These are phyloP conservation scores for Netelia fuscicornis DNA, from an alignment of 2,888 invertebrate genomes.

Conservation along the genomic window DNA sequence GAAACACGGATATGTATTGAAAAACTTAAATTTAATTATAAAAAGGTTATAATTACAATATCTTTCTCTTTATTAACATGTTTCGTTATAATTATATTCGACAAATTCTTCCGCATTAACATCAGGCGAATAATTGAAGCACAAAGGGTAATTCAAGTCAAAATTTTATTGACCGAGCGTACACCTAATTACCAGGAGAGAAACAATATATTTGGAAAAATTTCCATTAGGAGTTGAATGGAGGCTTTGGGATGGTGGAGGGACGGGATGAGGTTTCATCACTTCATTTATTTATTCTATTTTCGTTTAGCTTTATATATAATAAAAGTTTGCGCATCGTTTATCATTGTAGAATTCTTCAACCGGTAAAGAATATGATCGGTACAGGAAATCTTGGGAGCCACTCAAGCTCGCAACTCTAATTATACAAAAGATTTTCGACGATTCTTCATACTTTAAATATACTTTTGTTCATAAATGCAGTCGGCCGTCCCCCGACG, in stretches of 20 bases:
- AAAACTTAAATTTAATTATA: background rate
- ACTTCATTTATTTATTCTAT: conserved; percentile 70
- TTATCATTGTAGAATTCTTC: conserved; percentile 64
- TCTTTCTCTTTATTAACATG: background rate
- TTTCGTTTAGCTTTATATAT: conserved; percentile 35
- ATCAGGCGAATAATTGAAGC: conserved; percentile 46
- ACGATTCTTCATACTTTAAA: conserved; percentile 66
- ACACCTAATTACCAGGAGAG: conserved; percentile 52
- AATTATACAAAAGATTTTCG: conserved; percentile 71
- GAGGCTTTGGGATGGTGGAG: conserved; percentile 82
- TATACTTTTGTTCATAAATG: conserved; percentile 68
- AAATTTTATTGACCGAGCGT: conserved; percentile 61
- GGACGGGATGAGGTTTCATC: conserved; percentile 75
- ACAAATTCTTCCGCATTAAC: conserved; percentile 23
- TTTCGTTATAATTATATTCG: conserved; percentile 4
- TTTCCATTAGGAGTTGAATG: conserved; percentile 56
- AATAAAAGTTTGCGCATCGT: conserved; percentile 44
- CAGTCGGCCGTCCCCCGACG: conserved; percentile 55
- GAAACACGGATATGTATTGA: too few relatives aligned
- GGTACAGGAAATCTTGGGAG: conserved; percentile 78
- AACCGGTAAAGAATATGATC: conserved; percentile 85
- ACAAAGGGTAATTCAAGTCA: conserved; percentile 51
- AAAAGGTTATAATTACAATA: background rate
- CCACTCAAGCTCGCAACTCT: conserved; percentile 74
- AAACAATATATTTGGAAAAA: conserved; percentile 49